A percentile compares a stretch with the other conserved stretches of the same genome.
phyloP scores from a whole-genome alignment of 2,113 vertebrate species.

The Hyperopisus bebe region DNA sequence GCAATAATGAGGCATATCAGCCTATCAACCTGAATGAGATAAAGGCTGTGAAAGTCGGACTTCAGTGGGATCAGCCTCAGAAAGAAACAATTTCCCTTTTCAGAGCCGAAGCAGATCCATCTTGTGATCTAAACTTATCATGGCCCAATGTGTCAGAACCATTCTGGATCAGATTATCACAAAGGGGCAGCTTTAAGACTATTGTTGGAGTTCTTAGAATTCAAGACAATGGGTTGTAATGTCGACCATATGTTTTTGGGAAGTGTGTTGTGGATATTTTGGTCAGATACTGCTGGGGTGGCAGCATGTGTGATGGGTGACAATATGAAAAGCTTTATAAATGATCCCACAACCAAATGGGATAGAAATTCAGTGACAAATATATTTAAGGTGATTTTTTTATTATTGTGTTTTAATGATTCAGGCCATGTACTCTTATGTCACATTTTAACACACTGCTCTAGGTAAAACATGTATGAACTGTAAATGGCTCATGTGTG shows the following conservation, averaged over 20 bases:
- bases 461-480: background rate
- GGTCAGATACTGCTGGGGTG: background rate
- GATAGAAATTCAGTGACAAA: background rate
- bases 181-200: background rate
- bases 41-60: background rate
- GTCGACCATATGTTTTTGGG: background rate
- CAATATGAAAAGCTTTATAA: background rate
- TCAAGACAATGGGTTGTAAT: constrained; percentile 7
- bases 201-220: background rate
- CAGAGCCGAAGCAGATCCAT: background rate
- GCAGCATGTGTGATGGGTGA: background rate
- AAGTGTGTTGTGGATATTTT: background rate
- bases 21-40: background rate
- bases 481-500: background rate
- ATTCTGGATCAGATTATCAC: background rate
- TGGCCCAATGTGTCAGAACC: background rate
- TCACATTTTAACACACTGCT: background rate
- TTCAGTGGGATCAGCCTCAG: background rate
- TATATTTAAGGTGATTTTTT: background rate
- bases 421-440: background rate
- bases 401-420: background rate
- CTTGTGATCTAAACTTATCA: background rate
- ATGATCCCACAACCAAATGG: background rate
- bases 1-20: background rate
- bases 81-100: background rate